These are phyloP conservation scores for Mormyrus iriodes DNA, from an alignment of 2,113 vertebrate genomes.

Conservation along the genomic window DNA sequence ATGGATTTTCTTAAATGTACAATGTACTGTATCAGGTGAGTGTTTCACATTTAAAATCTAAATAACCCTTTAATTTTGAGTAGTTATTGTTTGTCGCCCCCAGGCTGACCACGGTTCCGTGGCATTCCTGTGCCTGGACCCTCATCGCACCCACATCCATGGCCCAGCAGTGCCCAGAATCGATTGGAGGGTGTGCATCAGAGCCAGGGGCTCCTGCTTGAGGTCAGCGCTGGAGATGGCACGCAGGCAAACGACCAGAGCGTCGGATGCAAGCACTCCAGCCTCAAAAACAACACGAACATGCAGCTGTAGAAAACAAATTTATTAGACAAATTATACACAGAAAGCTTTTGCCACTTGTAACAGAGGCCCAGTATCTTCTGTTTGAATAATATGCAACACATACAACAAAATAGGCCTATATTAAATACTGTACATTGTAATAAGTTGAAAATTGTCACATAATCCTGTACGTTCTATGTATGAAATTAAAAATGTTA, in stretches of 20 bases:
- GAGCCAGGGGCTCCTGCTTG: background rate
- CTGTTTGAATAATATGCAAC: constrained; percentile 97
- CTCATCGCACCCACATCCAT: background rate
- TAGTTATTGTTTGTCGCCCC: background rate
- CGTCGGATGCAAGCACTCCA: background rate
- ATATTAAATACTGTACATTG: constrained; percentile 98
- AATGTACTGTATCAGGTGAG: background rate
- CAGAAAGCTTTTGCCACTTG: constrained; percentile 99
- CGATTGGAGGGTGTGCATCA: background rate
- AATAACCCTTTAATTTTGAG: background rate
- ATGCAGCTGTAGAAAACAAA: constrained; percentile 95
- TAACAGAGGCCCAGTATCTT: constrained; percentile 98
- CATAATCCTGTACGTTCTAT: constrained; percentile 86
- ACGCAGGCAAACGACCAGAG: background rate
- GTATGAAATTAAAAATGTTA: constrained; percentile 84
- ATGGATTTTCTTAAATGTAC: background rate
- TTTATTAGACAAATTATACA: constrained; percentile 99
- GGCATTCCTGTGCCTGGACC: background rate
- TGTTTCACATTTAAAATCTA: background rate
- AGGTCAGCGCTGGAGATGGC: background rate
- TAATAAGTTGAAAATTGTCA: constrained; percentile 89
- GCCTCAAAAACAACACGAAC: constrained; percentile 52
- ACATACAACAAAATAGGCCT: constrained; percentile 99
- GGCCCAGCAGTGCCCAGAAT: no score
- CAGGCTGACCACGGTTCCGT: background rate